Evolutionary conservation across 2,888 invertebrate genomes (phyloP).

Genomic region (Ephialtes manifestator): DNA sequence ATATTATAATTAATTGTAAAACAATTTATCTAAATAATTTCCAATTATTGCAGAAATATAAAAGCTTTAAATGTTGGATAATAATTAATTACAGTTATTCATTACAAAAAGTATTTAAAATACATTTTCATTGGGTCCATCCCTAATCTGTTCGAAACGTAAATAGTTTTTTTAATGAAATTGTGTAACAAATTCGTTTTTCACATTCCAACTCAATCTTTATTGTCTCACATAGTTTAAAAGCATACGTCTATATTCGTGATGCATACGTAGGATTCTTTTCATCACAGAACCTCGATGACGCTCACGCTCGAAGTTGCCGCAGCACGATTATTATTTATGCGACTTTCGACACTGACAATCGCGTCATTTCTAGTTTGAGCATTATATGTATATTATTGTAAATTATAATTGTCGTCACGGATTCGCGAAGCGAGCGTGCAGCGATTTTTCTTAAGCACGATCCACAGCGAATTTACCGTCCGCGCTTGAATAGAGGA

Average conservation of each 20-base stretch:
- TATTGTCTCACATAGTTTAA: too few species aligned
- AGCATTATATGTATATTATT: slow-evolving; percentile 21
- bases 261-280: neutral
- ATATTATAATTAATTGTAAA: too few species aligned
- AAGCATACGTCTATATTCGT: neutral
- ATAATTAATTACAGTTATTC: too few species aligned
- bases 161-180: too few species aligned
- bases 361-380: slow-evolving; percentile 8
- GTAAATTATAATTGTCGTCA: slow-evolving; percentile 28
- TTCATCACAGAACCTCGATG: slow-evolving; percentile 18
- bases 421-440: slow-evolving; percentile 27
- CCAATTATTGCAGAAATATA: too few species aligned
- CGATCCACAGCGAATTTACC: slow-evolving; percentile 30
- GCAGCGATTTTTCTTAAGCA: slow-evolving; percentile 8
- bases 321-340: slow-evolving; percentile 18
- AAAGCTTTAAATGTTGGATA: too few species aligned
- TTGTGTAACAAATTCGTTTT: too few species aligned
- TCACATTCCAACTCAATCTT: too few species aligned
- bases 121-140: too few species aligned
- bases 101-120: too few species aligned
- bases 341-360: slow-evolving; percentile 19
- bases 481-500: neutral
- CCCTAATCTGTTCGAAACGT: too few species aligned
- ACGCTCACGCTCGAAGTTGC: neutral
- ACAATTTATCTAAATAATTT: too few species aligned